Evolutionary conservation across 2,797 vertebrate genomes (phyloP).

Genomic region (Nasua narica): DNA sequence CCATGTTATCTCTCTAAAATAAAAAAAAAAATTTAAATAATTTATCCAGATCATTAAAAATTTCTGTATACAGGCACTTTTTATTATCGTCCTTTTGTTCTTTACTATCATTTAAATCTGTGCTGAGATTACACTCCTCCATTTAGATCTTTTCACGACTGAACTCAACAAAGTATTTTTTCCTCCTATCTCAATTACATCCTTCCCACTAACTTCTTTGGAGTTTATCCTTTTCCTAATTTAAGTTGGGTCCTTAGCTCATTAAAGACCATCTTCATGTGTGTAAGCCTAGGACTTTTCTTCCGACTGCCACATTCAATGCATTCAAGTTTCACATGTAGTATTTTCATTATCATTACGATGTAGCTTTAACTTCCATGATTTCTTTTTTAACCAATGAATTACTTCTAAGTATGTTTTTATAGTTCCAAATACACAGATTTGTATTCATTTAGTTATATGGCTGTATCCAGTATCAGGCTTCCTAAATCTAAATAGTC

Average conservation of each 20-base stretch:
- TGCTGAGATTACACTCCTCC: background rate
- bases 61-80: background rate
- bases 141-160: background rate
- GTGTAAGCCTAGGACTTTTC: background rate
- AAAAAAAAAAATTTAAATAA: background rate
- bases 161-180: background rate
- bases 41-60: background rate
- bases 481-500: background rate
- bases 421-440: constrained; percentile 10
- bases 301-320: background rate
- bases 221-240: background rate
- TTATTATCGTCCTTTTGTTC: background rate
- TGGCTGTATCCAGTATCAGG: background rate
- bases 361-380: background rate
- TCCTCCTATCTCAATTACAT: background rate
- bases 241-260: background rate
- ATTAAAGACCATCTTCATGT: background rate
- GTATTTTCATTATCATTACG: background rate
- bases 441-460: background rate
- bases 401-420: constrained; percentile 2
- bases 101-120: background rate
- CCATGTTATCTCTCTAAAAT: background rate
- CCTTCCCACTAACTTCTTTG: background rate
- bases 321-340: background rate
- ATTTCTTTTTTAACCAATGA: background rate